These are phyloP conservation scores for Meganola albula DNA, from an alignment of 2,888 invertebrate species.

Conservation along the genomic window DNA sequence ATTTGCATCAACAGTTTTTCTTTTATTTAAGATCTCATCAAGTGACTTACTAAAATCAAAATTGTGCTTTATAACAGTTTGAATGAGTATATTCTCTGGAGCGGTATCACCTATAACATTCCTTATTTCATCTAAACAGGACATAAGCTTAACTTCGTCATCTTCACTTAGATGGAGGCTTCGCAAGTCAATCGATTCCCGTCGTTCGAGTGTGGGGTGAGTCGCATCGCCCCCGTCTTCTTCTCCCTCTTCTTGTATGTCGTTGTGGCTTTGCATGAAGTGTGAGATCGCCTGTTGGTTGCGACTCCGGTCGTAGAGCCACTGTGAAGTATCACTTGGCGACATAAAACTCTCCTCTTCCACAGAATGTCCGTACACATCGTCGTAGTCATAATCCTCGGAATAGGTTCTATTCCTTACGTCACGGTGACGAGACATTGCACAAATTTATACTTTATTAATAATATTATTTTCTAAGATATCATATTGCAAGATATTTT, in stretches of 20 bases:
- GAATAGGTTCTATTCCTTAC: slow-evolving; percentile 90
- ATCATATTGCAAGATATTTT: slow-evolving; percentile 15
- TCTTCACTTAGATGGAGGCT: slow-evolving; percentile 77
- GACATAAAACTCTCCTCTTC: slow-evolving; percentile 96
- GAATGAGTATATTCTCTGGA: slow-evolving; percentile 84
- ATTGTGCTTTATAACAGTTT: slow-evolving; percentile 83
- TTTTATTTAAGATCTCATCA: slow-evolving; percentile 81
- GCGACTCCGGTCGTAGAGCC: slow-evolving; percentile 89
- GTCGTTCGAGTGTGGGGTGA: slow-evolving; percentile 41
- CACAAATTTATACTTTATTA: slow-evolving; percentile 9
- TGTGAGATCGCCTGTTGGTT: slow-evolving; percentile 85
- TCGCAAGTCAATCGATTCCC: slow-evolving; percentile 71
- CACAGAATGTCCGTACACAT: slow-evolving; percentile 94
- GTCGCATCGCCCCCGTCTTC: slow-evolving; percentile 52
- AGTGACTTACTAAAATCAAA: slow-evolving; percentile 86
- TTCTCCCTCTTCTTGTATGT: slow-evolving; percentile 83
- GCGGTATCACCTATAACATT: slow-evolving; percentile 87
- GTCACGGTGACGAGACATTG: slow-evolving; percentile 92
- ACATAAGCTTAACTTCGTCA: slow-evolving; percentile 85
- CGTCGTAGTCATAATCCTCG: slow-evolving; percentile 95
- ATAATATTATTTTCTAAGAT: slow-evolving; percentile 7
- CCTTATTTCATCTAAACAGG: slow-evolving; percentile 89
- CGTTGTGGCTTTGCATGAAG: slow-evolving; percentile 85
- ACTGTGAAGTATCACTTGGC: slow-evolving; percentile 90
- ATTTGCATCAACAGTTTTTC: slow-evolving; percentile 37